Evolutionary conservation across 2,888 invertebrate genomes (phyloP), one percentile per base, ranked within the genome.

Genomic region (Caenorhabditis sp.): DNA sequence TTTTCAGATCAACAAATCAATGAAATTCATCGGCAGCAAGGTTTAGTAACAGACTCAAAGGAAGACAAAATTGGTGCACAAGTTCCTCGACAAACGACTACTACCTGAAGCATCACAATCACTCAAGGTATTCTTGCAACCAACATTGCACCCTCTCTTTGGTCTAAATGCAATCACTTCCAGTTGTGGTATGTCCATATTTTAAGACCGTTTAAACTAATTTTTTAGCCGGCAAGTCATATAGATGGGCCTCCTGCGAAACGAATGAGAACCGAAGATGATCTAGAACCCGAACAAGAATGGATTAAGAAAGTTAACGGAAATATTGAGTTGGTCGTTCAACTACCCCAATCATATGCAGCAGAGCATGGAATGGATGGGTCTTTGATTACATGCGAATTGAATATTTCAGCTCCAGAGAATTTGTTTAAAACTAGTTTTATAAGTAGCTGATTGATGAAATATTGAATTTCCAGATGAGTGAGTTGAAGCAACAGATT

Each of bases 351-450:
- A n/a, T n/a, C n/a, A n/a, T n/a, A 98, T 90, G 97, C 97, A 91
- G 93, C 95, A 0, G 98, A 98, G 94, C 97, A 97, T 97, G 96
- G 96, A 83, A 94, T 98, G 82, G 96, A 95, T 92, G 98, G 98
- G 0, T 97, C 98, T 92, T 94, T 95, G 82, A 92, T 98, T 89
- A 94, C 94, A 65, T 94, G 97, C 71, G 95, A 95, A 1, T 92
- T 98, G 90, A 94, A 96, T 50, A 93, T 96, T 15, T 94, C 94
- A 15, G 96, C 97, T 86, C 93, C 94, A 67, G 93, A n/a, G n/a
- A n/a, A n/a, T n/a, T n/a, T n/a, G n/a, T n/a, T n/a, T n/a, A n/a
- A n/a, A n/a, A n/a, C n/a, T n/a, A n/a, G n/a, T n/a, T n/a, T n/a
- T n/a, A n/a, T n/a, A n/a, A n/a, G n/a, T n/a, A n/a, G n/a, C n/a